These are phyloP conservation scores for Eupithecia subfuscata DNA, from an alignment of 2,888 invertebrate species.

Conservation along the genomic window DNA sequence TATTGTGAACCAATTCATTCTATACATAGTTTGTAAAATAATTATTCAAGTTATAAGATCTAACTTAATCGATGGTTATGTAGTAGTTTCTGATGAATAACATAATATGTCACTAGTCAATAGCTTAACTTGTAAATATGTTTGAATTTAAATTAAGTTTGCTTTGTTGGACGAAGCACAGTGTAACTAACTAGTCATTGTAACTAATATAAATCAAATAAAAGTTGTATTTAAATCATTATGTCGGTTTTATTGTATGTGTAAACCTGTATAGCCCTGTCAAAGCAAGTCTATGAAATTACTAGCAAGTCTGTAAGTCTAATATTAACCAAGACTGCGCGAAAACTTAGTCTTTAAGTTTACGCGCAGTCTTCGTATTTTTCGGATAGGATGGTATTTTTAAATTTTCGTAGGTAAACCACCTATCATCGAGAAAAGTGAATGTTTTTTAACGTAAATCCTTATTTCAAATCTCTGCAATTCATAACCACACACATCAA, in stretches of 20 bases:
- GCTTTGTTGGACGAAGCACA: constrained; percentile 32
- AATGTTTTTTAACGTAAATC: neutral
- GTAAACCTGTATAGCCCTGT: neutral
- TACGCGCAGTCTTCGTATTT: too few species aligned
- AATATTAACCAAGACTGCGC: too few species aligned
- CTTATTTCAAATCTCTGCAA: neutral
- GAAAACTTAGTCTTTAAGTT: too few species aligned
- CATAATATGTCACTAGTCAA: constrained; percentile 20
- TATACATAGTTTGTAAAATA: constrained; percentile 2
- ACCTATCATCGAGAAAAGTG: too few species aligned
- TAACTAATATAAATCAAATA: constrained; percentile 23
- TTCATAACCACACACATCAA: neutral
- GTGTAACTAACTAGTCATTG: constrained; percentile 29
- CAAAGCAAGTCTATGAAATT: neutral
- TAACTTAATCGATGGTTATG: neutral
- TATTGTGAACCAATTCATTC: constrained; percentile 14
- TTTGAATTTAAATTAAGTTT: constrained; percentile 45
- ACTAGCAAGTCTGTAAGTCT: neutral
- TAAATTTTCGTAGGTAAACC: too few species aligned
- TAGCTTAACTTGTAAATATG: constrained; percentile 47
- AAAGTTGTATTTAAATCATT: constrained; percentile 15
- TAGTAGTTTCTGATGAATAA: constrained; percentile 13
- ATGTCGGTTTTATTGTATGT: neutral
- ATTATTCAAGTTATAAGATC: neutral
- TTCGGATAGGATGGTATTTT: too few species aligned